Evolutionary conservation across 1,140 invertebrate genomes (phyloP), one percentile per base, ranked within the genome.

Genomic region (Lordiphosa collinella): DNA sequence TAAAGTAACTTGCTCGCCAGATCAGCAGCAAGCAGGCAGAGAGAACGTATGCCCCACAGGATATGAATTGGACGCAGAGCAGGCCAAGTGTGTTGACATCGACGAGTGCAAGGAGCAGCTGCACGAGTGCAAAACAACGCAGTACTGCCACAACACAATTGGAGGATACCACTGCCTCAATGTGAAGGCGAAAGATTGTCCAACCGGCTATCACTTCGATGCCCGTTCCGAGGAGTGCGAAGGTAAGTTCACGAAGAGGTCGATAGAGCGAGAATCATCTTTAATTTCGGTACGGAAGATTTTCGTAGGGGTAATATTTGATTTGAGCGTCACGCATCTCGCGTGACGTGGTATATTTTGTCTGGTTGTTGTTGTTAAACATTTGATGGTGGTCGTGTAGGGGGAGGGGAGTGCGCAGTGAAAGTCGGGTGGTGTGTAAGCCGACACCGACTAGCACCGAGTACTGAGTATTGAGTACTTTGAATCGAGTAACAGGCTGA

Each of bases 41-140:
- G 36, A 50, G 0, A 10, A 51, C 7, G 43, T 66, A 2, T 87
- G 70, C 43, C 54, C 52, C 3, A 47, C 31, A 5, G 72, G 86
- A 9, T 88, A 73, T 29, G n/a, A 57, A 36, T 18, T 63, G 2
- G 70, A 84, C 12, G 13, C 37, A 0, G 5, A 38, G 1, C 59
- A 59, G 18, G 44, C 37, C 1, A 74, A 86, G 41, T 89, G 88
- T 22, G 46, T 70, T 90, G 92, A 93, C 85, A 89, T 94, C 2
- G 92, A 95, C 71, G 95, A 96, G 78, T 96, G 94, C 68, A 76
- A 88, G 0, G 90, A 91, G 7, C 91, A 91, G 0, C 90, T 89
- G 12, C 92, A 94, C 38, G 96, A 95, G 62, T 91, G 90, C 49
- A 66, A 65, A 25, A 8, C 43, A 13, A 56, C 48, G 7, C 86